Conservation (phyloP, 2,113 vertebrate genomes). For the Gavia stellata region DNA sequence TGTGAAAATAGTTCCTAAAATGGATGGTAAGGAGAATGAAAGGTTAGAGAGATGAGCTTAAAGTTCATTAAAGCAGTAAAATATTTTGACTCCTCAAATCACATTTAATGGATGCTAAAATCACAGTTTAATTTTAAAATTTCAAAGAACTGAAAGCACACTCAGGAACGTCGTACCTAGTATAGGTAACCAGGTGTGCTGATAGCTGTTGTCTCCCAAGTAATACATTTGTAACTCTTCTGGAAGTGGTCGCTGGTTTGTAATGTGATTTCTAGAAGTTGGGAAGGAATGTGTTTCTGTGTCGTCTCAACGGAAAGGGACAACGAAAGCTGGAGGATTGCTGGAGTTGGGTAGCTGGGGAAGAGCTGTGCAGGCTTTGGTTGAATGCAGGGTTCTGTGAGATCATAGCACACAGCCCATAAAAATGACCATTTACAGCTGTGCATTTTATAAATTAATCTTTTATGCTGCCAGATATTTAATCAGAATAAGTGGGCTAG, state of each 20-base stretch:
- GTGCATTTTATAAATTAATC: not conserved
- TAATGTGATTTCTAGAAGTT: not conserved
- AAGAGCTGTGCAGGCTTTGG: not conserved
- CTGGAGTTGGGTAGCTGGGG: not conserved
- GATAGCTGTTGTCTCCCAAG: not conserved
- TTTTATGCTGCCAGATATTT: not conserved
- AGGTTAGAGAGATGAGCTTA: not conserved
- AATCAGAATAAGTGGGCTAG: not conserved
- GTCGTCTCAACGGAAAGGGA: not conserved
- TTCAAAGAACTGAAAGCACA: not conserved
- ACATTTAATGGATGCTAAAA: not conserved
- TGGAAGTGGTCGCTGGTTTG: not conserved
- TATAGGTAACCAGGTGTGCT: not conserved
- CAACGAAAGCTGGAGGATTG: not conserved
- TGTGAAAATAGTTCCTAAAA: not conserved
- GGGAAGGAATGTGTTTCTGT: not conserved
- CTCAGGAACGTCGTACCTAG: not conserved
- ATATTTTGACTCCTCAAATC: not conserved
- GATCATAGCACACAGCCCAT: not conserved
- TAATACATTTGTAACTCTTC: not conserved
- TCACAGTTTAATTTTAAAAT: not conserved
- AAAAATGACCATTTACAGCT: not conserved
- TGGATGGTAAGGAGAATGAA: not conserved
- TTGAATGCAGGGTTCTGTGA: not conserved
- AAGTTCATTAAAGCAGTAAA: not conserved